Evolutionary conservation across 2,888 invertebrate genomes (phyloP).

Genomic region (Esperia sulphurella): DNA sequence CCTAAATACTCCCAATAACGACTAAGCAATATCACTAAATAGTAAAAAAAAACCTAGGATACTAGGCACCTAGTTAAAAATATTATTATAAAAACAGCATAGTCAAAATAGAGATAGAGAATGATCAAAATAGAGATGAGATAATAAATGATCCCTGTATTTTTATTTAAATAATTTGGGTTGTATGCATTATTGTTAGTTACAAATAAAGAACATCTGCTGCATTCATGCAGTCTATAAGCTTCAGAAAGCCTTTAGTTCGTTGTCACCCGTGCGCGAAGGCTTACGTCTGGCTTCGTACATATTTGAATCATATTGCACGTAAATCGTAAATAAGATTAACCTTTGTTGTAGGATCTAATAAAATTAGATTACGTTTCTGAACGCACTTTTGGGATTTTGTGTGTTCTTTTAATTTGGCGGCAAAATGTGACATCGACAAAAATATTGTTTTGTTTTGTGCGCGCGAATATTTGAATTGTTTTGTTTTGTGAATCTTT

Average conservation of each 20-base stretch:
- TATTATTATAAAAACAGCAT: no score
- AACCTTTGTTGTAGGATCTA: slow-evolving; percentile 7
- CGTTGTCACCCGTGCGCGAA: slow-evolving; percentile 23
- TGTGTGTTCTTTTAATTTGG: neutral
- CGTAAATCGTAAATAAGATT: slow-evolving; percentile 19
- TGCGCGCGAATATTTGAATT: neutral
- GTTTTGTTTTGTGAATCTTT: no score
- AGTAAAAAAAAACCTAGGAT: no score
- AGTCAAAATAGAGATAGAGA: no score
- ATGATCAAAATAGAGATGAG: no score
- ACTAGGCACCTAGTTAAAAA: no score
- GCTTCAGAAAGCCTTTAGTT: slow-evolving; percentile 23
- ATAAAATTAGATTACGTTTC: neutral
- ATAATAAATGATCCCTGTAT: no score
- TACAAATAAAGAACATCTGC: neutral
- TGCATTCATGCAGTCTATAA: neutral
- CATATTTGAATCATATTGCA: slow-evolving; percentile 18
- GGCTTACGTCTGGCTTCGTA: slow-evolving; percentile 25
- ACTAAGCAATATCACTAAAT: no score
- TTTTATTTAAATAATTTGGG: no score
- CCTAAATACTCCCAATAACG: no score
- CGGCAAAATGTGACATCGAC: slow-evolving; percentile 12
- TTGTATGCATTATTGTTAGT: no score
- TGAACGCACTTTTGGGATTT: slow-evolving; percentile 2
- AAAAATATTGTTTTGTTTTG: neutral